Evolutionary conservation across 2,888 invertebrate species (phyloP).

Genomic region (Ophion obscuratus): DNA sequence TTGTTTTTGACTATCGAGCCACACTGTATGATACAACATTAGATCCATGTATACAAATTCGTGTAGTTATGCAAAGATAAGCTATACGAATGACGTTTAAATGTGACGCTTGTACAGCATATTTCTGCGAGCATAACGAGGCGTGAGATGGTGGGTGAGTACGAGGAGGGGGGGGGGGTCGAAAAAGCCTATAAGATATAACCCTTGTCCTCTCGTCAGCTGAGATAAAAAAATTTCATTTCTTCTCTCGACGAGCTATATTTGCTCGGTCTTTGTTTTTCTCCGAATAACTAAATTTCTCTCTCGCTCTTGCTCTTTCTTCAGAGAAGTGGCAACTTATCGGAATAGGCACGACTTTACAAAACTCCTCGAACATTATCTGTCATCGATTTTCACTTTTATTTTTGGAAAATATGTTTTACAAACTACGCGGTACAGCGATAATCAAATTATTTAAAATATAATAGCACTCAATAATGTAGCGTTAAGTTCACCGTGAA

Average conservation of each 20-base stretch:
- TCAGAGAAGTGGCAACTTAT: slow-evolving; percentile 8
- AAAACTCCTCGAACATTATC: slow-evolving; percentile 30
- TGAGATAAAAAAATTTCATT: not conserved
- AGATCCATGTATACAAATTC: slow-evolving; percentile 63
- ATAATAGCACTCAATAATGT: slow-evolving; percentile 53
- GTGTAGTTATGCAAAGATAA: slow-evolving; percentile 39
- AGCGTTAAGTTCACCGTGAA: slow-evolving; percentile 48
- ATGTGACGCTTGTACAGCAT: slow-evolving; percentile 61
- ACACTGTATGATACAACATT: slow-evolving; percentile 66
- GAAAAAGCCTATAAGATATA: slow-evolving; percentile 18
- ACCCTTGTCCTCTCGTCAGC: slow-evolving; percentile 7
- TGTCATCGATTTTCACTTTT: not conserved
- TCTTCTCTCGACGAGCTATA: slow-evolving; percentile 19
- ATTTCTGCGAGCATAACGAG: slow-evolving; percentile 42
- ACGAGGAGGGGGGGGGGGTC: not conserved
- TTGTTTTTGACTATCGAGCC: slow-evolving; percentile 51
- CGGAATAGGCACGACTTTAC: slow-evolving; percentile 25
- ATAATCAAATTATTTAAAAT: slow-evolving; percentile 71
- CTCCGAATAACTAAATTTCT: not conserved
- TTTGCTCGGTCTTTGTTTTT: slow-evolving; percentile 10
- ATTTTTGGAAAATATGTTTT: slow-evolving; percentile 54
- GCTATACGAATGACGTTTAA: slow-evolving; percentile 45
- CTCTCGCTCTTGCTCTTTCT: slow-evolving; percentile 10
- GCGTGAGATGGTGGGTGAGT: not conserved
- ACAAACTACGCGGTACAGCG: slow-evolving; percentile 65